A percentile compares a stretch with the other conserved stretches of the same genome.
Conservation (phyloP, 2,888 invertebrate species). For the Agrenia bidenticulata region DNA sequence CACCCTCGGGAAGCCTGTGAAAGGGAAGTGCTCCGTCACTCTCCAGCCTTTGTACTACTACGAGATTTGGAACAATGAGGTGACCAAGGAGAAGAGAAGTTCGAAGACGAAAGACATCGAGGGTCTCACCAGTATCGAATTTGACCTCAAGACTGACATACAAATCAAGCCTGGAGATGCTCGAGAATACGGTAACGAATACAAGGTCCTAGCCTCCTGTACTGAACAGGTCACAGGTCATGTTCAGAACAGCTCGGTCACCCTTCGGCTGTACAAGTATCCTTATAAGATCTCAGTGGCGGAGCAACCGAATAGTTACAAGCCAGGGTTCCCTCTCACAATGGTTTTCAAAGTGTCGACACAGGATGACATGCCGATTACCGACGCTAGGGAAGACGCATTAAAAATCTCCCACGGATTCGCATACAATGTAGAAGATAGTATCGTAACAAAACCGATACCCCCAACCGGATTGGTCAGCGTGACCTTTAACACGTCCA, state of each 20-base stretch:
- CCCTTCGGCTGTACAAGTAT: constrained; percentile 73
- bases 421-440: constrained; percentile 57
- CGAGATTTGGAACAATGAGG: not conserved
- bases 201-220: constrained; percentile 81
- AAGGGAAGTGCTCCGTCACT: constrained; percentile 20
- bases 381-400: constrained; percentile 48
- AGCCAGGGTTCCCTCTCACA: constrained; percentile 79
- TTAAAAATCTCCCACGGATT: constrained; percentile 66
- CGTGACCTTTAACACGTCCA: constrained; percentile 63
- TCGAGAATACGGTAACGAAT: constrained; percentile 75
- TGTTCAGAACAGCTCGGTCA: constrained; percentile 60
- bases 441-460: constrained; percentile 19
- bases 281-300: constrained; percentile 74
- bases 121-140: constrained; percentile 23
- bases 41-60: not conserved
- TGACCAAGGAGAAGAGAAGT: not conserved
- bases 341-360: constrained; percentile 59
- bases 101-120: constrained; percentile 12
- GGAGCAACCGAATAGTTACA: constrained; percentile 79
- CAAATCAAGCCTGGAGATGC: constrained; percentile 58
- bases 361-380: constrained; percentile 68
- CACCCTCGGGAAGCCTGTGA: constrained; percentile 50
- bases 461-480: constrained; percentile 66
- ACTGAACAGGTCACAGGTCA: constrained; percentile 83
- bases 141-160: constrained; percentile 30